Evolutionary conservation across 2,888 invertebrate species (phyloP), one percentile per base, ranked within the genome.

Genomic region (Selenia dentaria): DNA sequence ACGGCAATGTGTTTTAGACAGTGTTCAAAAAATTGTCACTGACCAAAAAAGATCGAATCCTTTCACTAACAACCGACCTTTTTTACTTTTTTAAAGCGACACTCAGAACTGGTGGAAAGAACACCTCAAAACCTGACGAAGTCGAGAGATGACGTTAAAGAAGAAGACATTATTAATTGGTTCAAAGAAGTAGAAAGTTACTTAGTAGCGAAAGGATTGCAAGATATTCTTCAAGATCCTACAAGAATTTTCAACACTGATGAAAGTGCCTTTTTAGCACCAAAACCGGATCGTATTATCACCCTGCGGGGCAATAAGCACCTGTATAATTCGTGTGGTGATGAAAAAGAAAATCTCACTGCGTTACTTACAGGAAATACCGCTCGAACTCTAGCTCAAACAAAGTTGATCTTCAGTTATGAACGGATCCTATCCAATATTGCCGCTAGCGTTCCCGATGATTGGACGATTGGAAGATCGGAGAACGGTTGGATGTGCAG

Each of bases 221-320:
- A 41, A 52, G 56, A 39, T 12, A 20, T 53, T 31, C 1, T 62
- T 28, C 12, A 52, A 2, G n/a, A n/a, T n/a, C n/a, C n/a, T n/a
- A n/a, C n/a, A n/a, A n/a, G n/a, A n/a, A n/a, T n/a, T n/a, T n/a
- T n/a, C n/a, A n/a, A n/a, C n/a, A n/a, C n/a, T n/a, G n/a, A n/a
- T n/a, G n/a, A n/a, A n/a, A n/a, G n/a, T n/a, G 75, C 79, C 22
- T 71, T 69, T 51, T 59, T 81, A 14, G 52, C 52, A 26, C 77
- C 78, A 6, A 78, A 79, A 59, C 60, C 59, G 2, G 58, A 60
- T 6, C 64, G 66, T 27, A 76, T 78, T 10, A 35, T 81, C 6
- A 60, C 50, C 1, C 59, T 50, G 52, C 71, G 65, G 62, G 73
- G 67, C 10, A 59, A 64, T 4, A 70, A 70, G 52, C 48, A 60